Evolutionary conservation across 2,113 vertebrate genomes (phyloP).

Genomic region (Fulmarus glacialis): DNA sequence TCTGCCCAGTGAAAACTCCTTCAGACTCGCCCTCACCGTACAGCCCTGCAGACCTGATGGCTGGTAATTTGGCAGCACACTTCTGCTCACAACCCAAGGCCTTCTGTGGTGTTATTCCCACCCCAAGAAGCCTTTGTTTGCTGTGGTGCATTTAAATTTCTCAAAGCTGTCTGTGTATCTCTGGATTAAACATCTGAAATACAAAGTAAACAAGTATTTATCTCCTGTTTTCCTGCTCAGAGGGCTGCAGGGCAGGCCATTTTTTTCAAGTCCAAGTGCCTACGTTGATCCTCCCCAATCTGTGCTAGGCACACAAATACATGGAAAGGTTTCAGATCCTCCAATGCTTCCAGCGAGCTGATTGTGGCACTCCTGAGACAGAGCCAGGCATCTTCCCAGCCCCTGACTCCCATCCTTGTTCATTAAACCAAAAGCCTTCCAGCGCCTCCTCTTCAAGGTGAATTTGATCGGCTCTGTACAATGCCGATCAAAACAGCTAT

Average conservation of each 20-base stretch:
- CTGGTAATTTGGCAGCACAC: neutral
- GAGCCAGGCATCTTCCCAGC: neutral
- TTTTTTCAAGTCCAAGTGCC: neutral
- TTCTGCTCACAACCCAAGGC: neutral
- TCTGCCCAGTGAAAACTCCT: neutral
- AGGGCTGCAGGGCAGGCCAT: neutral
- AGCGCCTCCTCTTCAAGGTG: neutral
- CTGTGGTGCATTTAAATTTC: neutral
- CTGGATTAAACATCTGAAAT: neutral
- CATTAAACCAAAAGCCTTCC: neutral
- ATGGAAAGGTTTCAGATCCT: neutral
- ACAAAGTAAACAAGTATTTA: neutral
- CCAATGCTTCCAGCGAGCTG: neutral
- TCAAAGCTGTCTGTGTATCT: neutral
- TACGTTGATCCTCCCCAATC: fast-evolving
- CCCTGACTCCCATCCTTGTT: neutral
- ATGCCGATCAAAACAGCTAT: neutral
- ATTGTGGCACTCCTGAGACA: neutral
- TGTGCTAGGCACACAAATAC: neutral
- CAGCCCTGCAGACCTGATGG: neutral
- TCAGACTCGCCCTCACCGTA: fast-evolving
- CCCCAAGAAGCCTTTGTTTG: neutral
- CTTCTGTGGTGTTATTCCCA: neutral
- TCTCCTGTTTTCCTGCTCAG: neutral
- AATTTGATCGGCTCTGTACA: neutral